Evolutionary conservation across 2,113 vertebrate genomes (phyloP).

Genomic region (Malaclemys terrapin): DNA sequence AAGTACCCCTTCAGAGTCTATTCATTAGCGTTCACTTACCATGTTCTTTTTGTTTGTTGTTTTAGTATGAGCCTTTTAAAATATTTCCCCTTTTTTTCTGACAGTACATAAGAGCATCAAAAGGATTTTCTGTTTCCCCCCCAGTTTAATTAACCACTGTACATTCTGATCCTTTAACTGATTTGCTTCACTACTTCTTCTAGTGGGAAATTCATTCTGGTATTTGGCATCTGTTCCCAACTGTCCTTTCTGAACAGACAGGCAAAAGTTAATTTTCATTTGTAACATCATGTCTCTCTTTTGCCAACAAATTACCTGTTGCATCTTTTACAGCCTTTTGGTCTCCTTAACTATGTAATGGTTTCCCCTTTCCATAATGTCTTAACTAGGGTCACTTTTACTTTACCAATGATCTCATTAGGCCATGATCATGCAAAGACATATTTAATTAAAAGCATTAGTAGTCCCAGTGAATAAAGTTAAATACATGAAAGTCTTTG

Average conservation of each 20-base stretch:
- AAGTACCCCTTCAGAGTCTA: background rate
- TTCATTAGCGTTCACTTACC: accelerated
- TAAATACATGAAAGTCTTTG: background rate
- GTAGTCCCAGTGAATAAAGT: accelerated
- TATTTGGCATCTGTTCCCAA: background rate
- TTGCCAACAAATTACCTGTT: background rate
- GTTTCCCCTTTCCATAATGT: background rate
- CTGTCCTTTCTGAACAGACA: background rate
- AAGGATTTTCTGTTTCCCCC: background rate
- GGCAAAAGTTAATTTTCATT: background rate
- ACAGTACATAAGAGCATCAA: background rate
- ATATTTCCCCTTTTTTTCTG: background rate
- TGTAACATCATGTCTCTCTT: accelerated
- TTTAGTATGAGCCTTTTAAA: background rate
- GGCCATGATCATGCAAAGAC: background rate
- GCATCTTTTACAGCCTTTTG: background rate
- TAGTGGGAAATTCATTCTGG: background rate
- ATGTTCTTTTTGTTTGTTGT: background rate
- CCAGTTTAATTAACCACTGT: background rate
- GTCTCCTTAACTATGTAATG: background rate
- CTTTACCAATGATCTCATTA: background rate
- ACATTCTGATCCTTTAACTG: background rate
- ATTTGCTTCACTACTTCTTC: background rate
- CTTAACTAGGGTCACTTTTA: background rate
- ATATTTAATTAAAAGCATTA: background rate